Base-by-base conservation (phyloP, 2,888 invertebrate species). In the Melikaiella ostensackeni region DNA sequence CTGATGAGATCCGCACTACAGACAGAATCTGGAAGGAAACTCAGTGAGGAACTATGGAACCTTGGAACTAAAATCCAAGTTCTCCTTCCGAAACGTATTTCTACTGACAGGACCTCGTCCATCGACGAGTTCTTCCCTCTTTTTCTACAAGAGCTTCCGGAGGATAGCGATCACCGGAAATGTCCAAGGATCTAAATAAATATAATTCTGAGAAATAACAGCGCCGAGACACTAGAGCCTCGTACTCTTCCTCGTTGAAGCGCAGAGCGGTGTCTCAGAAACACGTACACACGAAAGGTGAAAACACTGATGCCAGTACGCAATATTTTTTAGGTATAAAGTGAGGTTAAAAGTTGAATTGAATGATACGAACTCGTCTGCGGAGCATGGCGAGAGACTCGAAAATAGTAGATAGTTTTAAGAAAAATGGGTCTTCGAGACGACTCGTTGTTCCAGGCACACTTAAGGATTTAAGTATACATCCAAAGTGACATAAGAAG, bases 271-370 rank as follows among this genome's bases (percentile, higher is more conserved):
- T 24, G 27, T 30, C 61, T 62, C 42, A 38, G 9, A 30, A 46
- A 50, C 38, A 63, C 50, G 76, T 79, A 81, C 76, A 84, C 78
- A 82, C 79, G 80, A 83, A 77, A 82, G 78, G 83, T 84, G 83
- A 82, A 86, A 86, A 86, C 83, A 82, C 85, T 86, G 88, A 88
- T 88, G 87, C 87, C 88, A 87, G 86, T 85, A 85, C 80, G 87
- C 88, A 87, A 88, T 87, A 87, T 83, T 75, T 77, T 59, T 80
- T 80, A 80, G 50, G 75, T 79, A 79, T 55, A 75, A 70, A 70
- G 50, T 70, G 59, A 62, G 61, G 75, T 76, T 77, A 50, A 77
- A 46, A 61, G 24, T 38, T 16, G 9, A 61, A 35, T 59, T 33
- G 74, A 74, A 57, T 19, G 59, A 74, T 11, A 74, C 3, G 57